Conservation (phyloP, 2,888 invertebrate genomes). For the Nomada goodeniana region DNA sequence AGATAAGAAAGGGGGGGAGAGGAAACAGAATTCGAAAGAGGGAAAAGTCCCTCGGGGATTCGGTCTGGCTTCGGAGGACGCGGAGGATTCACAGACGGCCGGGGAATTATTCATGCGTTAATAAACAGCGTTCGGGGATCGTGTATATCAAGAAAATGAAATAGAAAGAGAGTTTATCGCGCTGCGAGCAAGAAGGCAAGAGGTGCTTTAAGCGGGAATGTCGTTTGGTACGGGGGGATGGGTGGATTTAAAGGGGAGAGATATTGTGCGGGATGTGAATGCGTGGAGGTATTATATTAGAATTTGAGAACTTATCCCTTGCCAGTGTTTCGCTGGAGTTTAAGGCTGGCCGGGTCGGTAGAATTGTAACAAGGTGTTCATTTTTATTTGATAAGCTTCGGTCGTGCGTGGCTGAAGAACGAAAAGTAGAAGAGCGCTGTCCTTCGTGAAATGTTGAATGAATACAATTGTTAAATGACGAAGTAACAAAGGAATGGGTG, state of each 20-base stretch:
- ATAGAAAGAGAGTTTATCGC: constrained; percentile 21
- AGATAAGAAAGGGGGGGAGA: constrained; percentile 21
- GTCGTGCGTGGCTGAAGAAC: too few relatives aligned
- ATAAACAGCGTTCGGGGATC: constrained; percentile 49
- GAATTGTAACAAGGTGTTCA: not conserved
- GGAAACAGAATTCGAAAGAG: constrained; percentile 50
- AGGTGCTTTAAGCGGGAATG: constrained; percentile 18
- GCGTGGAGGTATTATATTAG: not conserved
- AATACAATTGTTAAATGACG: not conserved
- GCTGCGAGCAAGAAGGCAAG: constrained; percentile 5
- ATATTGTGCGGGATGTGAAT: not conserved
- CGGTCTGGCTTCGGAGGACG: constrained; percentile 15
- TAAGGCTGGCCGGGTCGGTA: too few relatives aligned
- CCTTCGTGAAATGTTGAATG: not conserved
- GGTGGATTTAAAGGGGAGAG: not conserved
- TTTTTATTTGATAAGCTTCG: too few relatives aligned
- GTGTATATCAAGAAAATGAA: constrained; percentile 40
- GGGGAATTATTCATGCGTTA: constrained; percentile 55
- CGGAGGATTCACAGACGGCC: constrained; percentile 34
- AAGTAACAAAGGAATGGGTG: too few relatives aligned
- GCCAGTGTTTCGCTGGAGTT: not conserved
- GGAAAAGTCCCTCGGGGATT: constrained; percentile 41
- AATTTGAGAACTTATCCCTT: not conserved
- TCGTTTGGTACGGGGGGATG: constrained; percentile 6
- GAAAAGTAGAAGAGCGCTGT: not conserved